These are phyloP conservation scores for Salvelinus alpinus DNA, from an alignment of 2,113 vertebrate genomes.

Conservation along the genomic window DNA sequence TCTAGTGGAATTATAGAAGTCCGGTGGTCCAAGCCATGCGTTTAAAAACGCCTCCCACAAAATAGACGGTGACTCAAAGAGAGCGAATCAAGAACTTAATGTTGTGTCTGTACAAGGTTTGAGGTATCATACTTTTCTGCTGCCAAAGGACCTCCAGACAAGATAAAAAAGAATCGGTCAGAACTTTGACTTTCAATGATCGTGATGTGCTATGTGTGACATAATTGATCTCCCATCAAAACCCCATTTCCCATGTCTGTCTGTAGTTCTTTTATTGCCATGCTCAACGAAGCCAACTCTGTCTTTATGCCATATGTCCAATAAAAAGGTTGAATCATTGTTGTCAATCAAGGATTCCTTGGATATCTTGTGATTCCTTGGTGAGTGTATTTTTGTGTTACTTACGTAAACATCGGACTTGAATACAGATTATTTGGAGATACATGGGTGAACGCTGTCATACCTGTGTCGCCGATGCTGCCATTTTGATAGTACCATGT, in stretches of 20 bases:
- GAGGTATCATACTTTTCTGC: conserved; percentile 60
- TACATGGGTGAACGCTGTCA: conserved; percentile 61
- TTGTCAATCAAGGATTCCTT: conserved; percentile 32
- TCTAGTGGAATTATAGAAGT: conserved; percentile 22
- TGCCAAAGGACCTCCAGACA: conserved; percentile 49
- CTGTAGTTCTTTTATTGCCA: conserved; percentile 81
- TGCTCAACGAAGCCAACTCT: conserved; percentile 61
- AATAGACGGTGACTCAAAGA: conserved; percentile 20
- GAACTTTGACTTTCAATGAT: conserved; percentile 38
- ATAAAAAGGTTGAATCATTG: conserved; percentile 34
- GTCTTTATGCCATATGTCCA: conserved; percentile 25
- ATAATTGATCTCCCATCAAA: conserved; percentile 41
- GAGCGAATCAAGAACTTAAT: conserved; percentile 6
- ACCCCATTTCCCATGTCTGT: conserved; percentile 19
- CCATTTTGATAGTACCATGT: conserved; percentile 72
- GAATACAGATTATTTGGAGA: conserved; percentile 52
- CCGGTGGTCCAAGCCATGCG: conserved; percentile 28
- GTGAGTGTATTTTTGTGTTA: conserved; percentile 49
- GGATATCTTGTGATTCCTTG: conserved; percentile 41
- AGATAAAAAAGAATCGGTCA: conserved; percentile 26
- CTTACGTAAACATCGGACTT: conserved; percentile 82
- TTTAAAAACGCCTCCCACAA: conserved; percentile 17
- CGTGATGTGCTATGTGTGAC: conserved; percentile 51
- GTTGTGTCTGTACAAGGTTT: conserved; percentile 50
- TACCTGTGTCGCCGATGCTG: conserved; percentile 73